phyloP scores from a whole-genome alignment of 2,888 invertebrate species.

The Leptinotarsa peninsularis region DNA sequence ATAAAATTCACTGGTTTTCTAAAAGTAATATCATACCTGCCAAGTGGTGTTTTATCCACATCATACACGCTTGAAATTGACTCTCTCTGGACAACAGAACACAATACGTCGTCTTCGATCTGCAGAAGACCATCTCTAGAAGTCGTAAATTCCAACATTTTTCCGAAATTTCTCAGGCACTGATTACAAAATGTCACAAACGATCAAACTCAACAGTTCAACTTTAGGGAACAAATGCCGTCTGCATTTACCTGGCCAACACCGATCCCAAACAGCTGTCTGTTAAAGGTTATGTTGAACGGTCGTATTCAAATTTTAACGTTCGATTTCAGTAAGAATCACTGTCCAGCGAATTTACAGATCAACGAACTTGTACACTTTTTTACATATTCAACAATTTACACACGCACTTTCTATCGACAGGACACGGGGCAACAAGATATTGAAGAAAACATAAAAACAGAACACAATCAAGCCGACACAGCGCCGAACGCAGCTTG shows the following conservation, averaged over 20 bases:
- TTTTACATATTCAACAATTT: constrained; percentile 47
- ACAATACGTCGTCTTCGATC: constrained; percentile 76
- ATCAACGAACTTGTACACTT: constrained; percentile 38
- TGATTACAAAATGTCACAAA: constrained; percentile 39
- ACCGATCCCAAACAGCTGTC: constrained; percentile 48
- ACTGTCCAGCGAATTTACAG: constrained; percentile 23
- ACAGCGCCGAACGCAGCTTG: constrained; percentile 57
- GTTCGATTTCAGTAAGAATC: constrained; percentile 35
- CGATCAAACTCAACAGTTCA: constrained; percentile 39
- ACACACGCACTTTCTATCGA: constrained; percentile 42
- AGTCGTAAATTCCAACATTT: constrained; percentile 71
- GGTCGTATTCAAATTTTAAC: constrained; percentile 44
- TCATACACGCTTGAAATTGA: constrained; percentile 82
- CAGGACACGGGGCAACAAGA: constrained; percentile 46
- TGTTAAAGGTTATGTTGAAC: constrained; percentile 49
- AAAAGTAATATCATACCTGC: constrained; percentile 73
- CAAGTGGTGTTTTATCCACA: constrained; percentile 86
- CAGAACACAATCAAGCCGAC: constrained; percentile 63
- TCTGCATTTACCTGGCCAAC: constrained; percentile 47
- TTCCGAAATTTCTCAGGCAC: constrained; percentile 41
- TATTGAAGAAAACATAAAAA: constrained; percentile 52
- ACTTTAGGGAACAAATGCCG: constrained; percentile 37
- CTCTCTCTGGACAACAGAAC: constrained; percentile 77
- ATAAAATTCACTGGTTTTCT: background rate
- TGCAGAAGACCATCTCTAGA: constrained; percentile 80